phyloP scores from a whole-genome alignment of 2,113 vertebrate genomes.

The Neolamprologus kungweensis region DNA sequence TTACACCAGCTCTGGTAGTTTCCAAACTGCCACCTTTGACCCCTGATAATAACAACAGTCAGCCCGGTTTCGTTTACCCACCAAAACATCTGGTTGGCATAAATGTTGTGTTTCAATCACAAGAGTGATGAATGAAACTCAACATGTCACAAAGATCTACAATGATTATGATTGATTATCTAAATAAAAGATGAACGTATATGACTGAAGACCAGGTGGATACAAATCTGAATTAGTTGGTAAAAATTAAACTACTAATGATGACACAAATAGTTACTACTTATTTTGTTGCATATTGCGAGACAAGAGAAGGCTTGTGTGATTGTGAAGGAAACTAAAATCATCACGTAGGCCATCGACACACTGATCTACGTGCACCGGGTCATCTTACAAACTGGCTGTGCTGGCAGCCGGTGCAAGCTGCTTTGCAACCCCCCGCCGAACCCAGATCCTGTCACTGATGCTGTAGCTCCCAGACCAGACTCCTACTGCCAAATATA shows the following conservation, averaged over 20 bases:
- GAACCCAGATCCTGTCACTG: neutral
- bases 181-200: neutral
- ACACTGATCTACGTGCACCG: neutral
- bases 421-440: neutral
- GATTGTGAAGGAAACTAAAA: neutral
- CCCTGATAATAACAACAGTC: neutral
- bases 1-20: neutral
- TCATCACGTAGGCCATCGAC: neutral
- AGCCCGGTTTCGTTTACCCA: neutral
- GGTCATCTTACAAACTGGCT: fast-evolving
- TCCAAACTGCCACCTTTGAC: neutral
- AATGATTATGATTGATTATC: neutral
- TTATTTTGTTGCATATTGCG: fast-evolving
- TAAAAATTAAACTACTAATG: fast-evolving
- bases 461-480: neutral
- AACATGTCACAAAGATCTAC: neutral
- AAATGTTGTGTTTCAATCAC: neutral
- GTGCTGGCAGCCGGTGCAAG: neutral
- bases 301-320: neutral
- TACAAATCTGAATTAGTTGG: neutral
- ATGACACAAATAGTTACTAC: neutral
- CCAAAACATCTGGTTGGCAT: neutral
- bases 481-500: neutral
- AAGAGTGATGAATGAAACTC: neutral
- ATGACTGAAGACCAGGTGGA: neutral